These are phyloP conservation scores for Liodrosophila aerea DNA, from an alignment of 2,888 invertebrate genomes.

Conservation along the genomic window DNA sequence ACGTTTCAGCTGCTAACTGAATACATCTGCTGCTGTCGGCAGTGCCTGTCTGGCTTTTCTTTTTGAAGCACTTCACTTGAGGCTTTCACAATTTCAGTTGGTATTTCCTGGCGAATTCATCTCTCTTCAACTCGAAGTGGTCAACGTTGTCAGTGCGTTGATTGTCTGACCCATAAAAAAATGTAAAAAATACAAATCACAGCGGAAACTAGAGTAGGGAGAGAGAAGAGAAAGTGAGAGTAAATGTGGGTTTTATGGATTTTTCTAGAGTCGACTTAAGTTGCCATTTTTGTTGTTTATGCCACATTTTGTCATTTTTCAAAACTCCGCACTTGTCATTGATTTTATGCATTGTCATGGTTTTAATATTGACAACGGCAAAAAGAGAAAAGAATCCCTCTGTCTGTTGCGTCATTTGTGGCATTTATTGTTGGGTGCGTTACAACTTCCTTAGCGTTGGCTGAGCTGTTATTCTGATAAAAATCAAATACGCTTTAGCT, in stretches of 20 bases:
- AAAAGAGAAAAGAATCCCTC: not conserved
- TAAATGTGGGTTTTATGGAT: constrained; percentile 40
- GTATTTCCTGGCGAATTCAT: constrained; percentile 22
- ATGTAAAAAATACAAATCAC: not conserved
- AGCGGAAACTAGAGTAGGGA: not conserved
- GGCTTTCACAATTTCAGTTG: constrained; percentile 1
- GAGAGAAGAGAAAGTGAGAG: constrained; percentile 15
- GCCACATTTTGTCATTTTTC: constrained; percentile 4
- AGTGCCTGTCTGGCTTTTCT: not conserved
- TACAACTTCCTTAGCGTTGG: constrained; percentile 16
- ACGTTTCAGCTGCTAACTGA: not conserved
- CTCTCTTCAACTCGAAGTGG: constrained; percentile 45
- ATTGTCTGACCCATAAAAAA: constrained; percentile 29
- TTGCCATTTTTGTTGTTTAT: constrained; percentile 16
- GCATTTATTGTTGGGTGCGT: constrained; percentile 24
- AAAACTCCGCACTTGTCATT: constrained; percentile 24
- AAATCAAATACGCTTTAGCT: constrained; percentile 30
- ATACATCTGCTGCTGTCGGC: not conserved
- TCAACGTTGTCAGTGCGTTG: constrained; percentile 41
- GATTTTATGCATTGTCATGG: constrained; percentile 49
- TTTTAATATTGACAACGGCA: constrained; percentile 11
- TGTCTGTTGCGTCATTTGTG: constrained; percentile 29
- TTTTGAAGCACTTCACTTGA: constrained; percentile 26
- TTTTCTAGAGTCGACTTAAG: constrained; percentile 28
- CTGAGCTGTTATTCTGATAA: constrained; percentile 27